Evolutionary conservation across 1,140 invertebrate species (phyloP).

Genomic region (Procambarus clarkii): DNA sequence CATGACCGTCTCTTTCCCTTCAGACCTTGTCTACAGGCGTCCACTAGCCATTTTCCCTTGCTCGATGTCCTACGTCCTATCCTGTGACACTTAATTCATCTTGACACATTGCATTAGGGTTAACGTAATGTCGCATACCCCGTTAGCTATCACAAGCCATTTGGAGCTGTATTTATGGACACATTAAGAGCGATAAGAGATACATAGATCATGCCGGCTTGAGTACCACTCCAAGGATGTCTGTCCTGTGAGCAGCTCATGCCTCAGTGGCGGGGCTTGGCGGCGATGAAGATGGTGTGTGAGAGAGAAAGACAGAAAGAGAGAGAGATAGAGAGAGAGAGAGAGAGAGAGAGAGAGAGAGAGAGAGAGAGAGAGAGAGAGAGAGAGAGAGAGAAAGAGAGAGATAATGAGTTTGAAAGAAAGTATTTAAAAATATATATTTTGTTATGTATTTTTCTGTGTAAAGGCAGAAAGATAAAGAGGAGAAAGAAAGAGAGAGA

Average conservation of each 20-base stretch:
- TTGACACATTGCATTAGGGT: conserved; percentile 5
- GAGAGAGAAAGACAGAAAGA: neutral
- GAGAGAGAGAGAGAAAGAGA: conserved; percentile 9
- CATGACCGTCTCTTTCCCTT: too few relatives aligned
- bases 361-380: neutral
- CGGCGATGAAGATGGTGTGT: neutral
- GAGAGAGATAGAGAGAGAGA: too few relatives aligned
- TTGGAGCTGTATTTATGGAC: conserved; percentile 43
- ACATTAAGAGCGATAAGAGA: conserved; percentile 41
- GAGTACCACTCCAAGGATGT: neutral
- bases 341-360: conserved; percentile 25
- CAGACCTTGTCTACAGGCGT: too few relatives aligned
- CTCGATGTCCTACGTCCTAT: too few relatives aligned
- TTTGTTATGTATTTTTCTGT: too few relatives aligned
- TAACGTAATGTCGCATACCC: conserved; percentile 6
- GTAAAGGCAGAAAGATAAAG: too few relatives aligned
- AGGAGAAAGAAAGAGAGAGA: too few relatives aligned
- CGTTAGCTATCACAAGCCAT: conserved; percentile 45
- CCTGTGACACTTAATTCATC: conserved; percentile 8
- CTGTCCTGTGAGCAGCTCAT: neutral
- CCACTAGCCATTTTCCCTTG: too few relatives aligned
- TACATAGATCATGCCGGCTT: conserved; percentile 37
- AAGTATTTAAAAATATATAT: too few relatives aligned
- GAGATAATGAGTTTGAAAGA: too few relatives aligned
- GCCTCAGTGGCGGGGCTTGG: neutral